Percentiles rank a stretch among this genome's conserved stretches.
Evolutionary conservation across 1,140 invertebrate species (phyloP).

Genomic region (Odontomachus brunneus): DNA sequence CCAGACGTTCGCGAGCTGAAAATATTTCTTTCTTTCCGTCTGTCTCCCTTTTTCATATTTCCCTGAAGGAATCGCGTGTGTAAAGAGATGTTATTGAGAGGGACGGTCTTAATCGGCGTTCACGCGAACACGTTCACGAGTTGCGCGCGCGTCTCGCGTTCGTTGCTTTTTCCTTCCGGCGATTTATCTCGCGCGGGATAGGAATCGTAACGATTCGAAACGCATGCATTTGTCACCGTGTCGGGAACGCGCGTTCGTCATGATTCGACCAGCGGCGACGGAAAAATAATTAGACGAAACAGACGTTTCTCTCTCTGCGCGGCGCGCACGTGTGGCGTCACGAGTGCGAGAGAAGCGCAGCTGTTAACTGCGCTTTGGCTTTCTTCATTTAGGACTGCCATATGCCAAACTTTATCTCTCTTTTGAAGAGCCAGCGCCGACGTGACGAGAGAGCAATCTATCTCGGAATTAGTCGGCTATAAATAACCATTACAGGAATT

Average conservation of each 20-base stretch:
- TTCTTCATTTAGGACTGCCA: constrained; percentile 62
- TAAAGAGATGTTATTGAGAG: too few relatives aligned
- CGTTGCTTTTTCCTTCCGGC: background rate
- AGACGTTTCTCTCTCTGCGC: constrained; percentile 44
- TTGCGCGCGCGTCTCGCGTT: background rate
- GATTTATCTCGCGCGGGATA: constrained; percentile 2
- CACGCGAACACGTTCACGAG: background rate
- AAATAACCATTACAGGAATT: constrained; percentile 40
- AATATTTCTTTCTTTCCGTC: background rate
- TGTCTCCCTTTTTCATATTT: too few relatives aligned
- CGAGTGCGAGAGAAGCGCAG: constrained; percentile 61
- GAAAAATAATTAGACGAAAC: constrained; percentile 67
- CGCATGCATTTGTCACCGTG: constrained; percentile 29
- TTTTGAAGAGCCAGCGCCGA: constrained; percentile 19
- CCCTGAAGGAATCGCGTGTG: too few relatives aligned
- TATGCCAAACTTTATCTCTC: constrained; percentile 60
- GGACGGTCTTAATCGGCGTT: background rate
- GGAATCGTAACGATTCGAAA: background rate
- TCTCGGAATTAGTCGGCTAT: constrained; percentile 42
- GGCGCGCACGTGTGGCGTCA: constrained; percentile 55
- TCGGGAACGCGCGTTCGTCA: background rate
- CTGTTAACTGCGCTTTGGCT: constrained; percentile 50
- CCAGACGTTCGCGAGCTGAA: background rate
- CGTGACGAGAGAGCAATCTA: constrained; percentile 44
- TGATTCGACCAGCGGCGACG: background rate